These are phyloP conservation scores for Diplazon laetatorius DNA, from an alignment of 2,888 invertebrate genomes.

Conservation along the genomic window DNA sequence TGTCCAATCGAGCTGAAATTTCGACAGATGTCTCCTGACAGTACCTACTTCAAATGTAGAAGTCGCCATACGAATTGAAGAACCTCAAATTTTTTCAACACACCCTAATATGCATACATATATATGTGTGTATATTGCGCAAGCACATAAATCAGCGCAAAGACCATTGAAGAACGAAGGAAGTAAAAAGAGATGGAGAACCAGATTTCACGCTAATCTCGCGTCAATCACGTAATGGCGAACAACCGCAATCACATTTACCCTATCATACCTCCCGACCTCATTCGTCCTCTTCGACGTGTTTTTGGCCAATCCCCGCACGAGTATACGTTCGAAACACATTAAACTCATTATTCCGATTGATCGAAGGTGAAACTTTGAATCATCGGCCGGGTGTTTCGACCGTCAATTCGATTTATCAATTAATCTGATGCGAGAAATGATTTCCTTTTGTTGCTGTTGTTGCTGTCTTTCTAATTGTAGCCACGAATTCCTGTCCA, in stretches of 20 bases:
- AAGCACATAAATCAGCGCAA: background rate
- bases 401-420: background rate
- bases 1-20: no score
- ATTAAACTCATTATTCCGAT: background rate
- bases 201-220: conserved; percentile 54
- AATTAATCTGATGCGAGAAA: background rate
- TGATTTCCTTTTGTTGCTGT: no score
- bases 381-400: background rate
- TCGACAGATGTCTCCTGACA: no score
- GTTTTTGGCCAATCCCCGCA: background rate
- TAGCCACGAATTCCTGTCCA: background rate
- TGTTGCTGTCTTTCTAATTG: background rate
- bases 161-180: background rate
- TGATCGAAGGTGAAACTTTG: background rate
- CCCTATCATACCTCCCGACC: conserved; percentile 1
- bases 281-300: conserved; percentile 12
- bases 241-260: conserved; percentile 54
- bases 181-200: conserved; percentile 17
- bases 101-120: no score
- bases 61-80: no score
- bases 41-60: no score
- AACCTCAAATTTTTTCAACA: no score
- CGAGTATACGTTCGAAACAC: background rate
- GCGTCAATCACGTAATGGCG: conserved; percentile 54
- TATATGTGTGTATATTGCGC: no score